Evolutionary conservation across 2,113 vertebrate genomes (phyloP).

Genomic region (Anser brachyrhynchus): DNA sequence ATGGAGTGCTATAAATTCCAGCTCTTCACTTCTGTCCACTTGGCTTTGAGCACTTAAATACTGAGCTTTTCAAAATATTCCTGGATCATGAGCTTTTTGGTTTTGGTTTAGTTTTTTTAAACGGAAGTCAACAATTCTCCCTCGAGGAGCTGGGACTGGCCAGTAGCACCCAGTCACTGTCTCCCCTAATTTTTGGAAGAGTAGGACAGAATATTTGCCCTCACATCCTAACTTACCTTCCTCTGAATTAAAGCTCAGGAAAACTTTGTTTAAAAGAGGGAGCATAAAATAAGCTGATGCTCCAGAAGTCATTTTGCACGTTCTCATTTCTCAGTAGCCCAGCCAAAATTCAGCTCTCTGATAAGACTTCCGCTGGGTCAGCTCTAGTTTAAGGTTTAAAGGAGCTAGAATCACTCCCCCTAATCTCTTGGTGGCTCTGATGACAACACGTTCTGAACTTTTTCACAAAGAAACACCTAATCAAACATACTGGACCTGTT

Average conservation of each 20-base stretch:
- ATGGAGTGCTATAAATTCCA: neutral
- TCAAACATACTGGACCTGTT: constrained; percentile 4
- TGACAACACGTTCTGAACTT: constrained; percentile 36
- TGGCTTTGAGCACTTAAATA: neutral
- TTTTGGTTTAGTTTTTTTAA: neutral
- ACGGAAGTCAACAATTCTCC: neutral
- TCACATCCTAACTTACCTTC: neutral
- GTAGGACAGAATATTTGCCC: neutral
- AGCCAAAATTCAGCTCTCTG: neutral
- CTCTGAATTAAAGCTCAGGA: neutral
- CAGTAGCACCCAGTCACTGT: rapidly evolving
- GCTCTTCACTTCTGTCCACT: neutral
- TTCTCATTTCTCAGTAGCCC: neutral
- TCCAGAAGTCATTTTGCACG: neutral
- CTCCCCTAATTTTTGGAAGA: neutral
- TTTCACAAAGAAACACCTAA: constrained; percentile 43
- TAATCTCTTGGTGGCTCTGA: constrained; percentile 1
- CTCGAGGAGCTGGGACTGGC: neutral
- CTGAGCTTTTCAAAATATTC: neutral
- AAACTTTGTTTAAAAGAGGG: neutral
- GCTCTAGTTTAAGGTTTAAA: neutral
- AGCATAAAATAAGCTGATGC: neutral
- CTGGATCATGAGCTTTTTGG: neutral
- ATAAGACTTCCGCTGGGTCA: neutral
- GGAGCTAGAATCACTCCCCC: neutral